These are phyloP conservation scores for Cenopis cana DNA, from an alignment of 2,888 invertebrate genomes.

Conservation along the genomic window DNA sequence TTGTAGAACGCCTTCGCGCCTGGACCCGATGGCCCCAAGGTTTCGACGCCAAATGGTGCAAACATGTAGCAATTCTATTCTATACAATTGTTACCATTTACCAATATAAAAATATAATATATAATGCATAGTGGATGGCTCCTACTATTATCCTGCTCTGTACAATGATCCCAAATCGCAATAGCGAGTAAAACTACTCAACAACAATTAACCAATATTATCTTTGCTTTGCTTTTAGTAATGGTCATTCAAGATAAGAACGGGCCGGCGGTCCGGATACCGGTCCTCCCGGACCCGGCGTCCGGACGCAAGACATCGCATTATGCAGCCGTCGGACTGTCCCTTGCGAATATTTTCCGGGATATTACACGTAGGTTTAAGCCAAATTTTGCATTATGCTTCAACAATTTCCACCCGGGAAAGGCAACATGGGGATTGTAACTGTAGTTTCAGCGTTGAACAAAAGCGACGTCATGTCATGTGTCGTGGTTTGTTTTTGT, in stretches of 20 bases:
- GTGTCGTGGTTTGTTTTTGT: slow-evolving; percentile 37
- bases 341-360: slow-evolving; percentile 52
- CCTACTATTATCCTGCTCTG: no score
- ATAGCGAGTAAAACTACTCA: slow-evolving; percentile 20
- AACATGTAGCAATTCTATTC: no score
- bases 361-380: slow-evolving; percentile 49
- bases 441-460: slow-evolving; percentile 24
- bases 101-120: no score
- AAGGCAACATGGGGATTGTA: slow-evolving; percentile 37
- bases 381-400: slow-evolving; percentile 43
- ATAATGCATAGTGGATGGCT: no score
- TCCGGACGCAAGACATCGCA: slow-evolving; percentile 38
- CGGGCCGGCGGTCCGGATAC: slow-evolving; percentile 19
- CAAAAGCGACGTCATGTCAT: slow-evolving; percentile 32
- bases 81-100: no score
- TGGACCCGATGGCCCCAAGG: no score
- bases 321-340: slow-evolving; percentile 46
- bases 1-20: no score
- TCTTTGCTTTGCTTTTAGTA: slow-evolving; percentile 27
- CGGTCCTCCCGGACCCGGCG: slow-evolving; percentile 26
- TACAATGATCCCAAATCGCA: slow-evolving; percentile 6
- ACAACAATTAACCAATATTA: no score
- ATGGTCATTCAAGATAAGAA: slow-evolving; percentile 37
- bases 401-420: slow-evolving; percentile 42
- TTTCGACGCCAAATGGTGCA: no score